A percentile compares a stretch with the other conserved stretches of the same genome.
Conservation (phyloP, 2,888 invertebrate species). For the Thumatha senex region DNA sequence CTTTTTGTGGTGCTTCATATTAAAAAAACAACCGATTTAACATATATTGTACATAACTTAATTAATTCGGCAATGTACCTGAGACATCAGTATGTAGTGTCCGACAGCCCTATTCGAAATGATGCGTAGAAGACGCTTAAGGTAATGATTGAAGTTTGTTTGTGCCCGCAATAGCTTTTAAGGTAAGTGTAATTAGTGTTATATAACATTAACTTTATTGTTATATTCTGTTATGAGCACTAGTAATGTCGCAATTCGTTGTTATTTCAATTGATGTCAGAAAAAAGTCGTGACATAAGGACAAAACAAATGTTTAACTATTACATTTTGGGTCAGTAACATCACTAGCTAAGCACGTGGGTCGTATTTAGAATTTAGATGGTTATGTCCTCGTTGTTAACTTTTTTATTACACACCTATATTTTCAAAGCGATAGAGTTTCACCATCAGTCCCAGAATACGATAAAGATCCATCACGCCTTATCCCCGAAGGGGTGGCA, state of each 20-base stretch:
- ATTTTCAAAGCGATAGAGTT: too few relatives aligned
- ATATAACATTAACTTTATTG: conserved; percentile 21
- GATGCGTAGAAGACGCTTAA: conserved; percentile 12
- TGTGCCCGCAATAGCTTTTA: conserved; percentile 19
- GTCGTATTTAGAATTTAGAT: too few relatives aligned
- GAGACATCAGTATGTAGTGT: too few relatives aligned
- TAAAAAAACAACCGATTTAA: too few relatives aligned
- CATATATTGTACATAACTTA: too few relatives aligned
- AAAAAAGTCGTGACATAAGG: conserved; percentile 6
- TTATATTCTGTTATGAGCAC: conserved; percentile 5
- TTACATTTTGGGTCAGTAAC: neutral
- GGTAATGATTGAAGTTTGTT: conserved; percentile 19
- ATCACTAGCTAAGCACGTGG: neutral
- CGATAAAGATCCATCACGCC: too few relatives aligned
- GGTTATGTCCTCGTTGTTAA: neutral
- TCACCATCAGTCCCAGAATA: too few relatives aligned
- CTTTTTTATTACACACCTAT: too few relatives aligned
- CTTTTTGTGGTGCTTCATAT: too few relatives aligned
- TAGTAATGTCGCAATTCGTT: conserved; percentile 4
- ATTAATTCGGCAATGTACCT: too few relatives aligned
- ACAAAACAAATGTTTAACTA: neutral
- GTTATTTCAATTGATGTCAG: conserved; percentile 18
- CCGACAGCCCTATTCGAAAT: conserved; percentile 13
- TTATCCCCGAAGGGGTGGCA: too few relatives aligned
- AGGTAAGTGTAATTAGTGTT: conserved; percentile 15